These are phyloP conservation scores for Epinephelus awoara DNA, from an alignment of 2,797 vertebrate species.

Conservation along the genomic window DNA sequence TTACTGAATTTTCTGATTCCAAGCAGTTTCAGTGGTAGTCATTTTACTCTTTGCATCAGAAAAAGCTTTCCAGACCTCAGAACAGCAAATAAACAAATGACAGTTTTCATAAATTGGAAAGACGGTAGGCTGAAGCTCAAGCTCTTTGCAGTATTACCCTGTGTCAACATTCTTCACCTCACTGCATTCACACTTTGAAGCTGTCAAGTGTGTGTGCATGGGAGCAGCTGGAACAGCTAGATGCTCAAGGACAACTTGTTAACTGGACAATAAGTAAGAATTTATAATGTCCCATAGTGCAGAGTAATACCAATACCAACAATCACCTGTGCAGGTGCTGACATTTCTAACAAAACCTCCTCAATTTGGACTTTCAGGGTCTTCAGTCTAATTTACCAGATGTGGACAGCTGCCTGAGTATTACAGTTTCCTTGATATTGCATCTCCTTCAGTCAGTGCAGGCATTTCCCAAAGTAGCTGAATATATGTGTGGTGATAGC, in stretches of 20 bases:
- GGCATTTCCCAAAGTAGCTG: too few relatives aligned
- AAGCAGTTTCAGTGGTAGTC: not conserved
- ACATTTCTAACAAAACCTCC: constrained; percentile 1
- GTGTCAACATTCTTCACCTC: not conserved
- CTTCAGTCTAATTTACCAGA: not conserved
- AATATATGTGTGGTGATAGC: too few relatives aligned
- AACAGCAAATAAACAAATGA: not conserved
- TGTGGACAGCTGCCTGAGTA: constrained; percentile 1
- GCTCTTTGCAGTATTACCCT: not conserved
- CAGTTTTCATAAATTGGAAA: not conserved
- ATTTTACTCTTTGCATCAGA: not conserved
- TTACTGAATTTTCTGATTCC: not conserved
- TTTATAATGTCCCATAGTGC: not conserved
- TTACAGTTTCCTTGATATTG: not conserved
- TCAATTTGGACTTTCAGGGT: constrained; percentile 8
- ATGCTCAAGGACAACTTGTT: constrained; percentile 46
- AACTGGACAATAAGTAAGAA: constrained; percentile 1
- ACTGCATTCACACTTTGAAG: not conserved
- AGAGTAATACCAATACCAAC: not conserved
- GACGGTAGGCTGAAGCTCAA: not conserved
- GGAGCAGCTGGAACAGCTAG: constrained; percentile 26
- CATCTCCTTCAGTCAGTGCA: not conserved
- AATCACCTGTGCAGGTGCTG: not conserved
- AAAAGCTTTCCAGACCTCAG: too few relatives aligned
- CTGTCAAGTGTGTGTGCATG: not conserved